These are phyloP conservation scores for Podarcis cretensis DNA, from an alignment of 2,113 vertebrate species.

Conservation along the genomic window DNA sequence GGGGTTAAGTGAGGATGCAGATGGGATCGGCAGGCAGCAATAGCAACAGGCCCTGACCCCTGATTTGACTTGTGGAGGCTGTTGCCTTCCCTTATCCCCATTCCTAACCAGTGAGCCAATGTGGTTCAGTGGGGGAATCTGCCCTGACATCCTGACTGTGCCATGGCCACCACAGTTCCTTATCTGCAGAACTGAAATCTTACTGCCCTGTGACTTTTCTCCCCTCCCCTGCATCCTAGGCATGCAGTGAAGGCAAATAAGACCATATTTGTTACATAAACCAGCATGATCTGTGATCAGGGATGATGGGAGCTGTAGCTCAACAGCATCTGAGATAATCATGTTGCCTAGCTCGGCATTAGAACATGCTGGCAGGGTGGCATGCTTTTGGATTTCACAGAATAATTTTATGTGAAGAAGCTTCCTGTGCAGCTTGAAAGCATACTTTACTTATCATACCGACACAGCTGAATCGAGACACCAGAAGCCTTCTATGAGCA, in stretches of 20 bases:
- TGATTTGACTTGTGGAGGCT: background rate
- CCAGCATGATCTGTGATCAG: background rate
- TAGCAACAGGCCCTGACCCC: background rate
- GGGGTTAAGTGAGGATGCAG: slow-evolving; percentile 8
- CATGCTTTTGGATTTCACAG: background rate
- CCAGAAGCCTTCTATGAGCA: background rate
- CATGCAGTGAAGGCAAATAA: background rate
- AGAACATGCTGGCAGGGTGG: background rate
- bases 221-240: background rate
- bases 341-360: background rate
- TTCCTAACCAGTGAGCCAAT: background rate
- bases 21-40: background rate
- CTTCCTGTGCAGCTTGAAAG: background rate
- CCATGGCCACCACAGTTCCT: background rate
- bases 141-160: background rate
- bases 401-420: background rate
- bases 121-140: background rate
- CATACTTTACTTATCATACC: background rate
- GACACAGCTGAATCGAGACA: background rate
- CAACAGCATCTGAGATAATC: background rate
- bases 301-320: background rate
- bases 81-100: background rate
- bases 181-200: background rate
- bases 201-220: background rate
- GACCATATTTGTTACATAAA: background rate